These are phyloP conservation scores for Antechinus flavipes DNA, from an alignment of 2,113 vertebrate genomes.

Conservation along the genomic window DNA sequence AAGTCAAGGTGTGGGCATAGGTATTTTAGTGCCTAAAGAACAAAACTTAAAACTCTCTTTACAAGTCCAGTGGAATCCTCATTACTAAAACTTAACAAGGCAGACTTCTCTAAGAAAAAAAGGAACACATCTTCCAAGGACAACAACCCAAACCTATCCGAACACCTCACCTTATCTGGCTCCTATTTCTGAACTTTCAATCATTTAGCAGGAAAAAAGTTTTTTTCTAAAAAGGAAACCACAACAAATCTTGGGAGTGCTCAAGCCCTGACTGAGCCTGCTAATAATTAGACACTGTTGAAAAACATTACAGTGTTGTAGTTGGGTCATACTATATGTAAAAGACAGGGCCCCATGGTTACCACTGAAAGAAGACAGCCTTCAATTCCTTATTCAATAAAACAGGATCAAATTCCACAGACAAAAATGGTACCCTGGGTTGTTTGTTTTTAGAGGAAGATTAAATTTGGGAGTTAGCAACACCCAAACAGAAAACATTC, in stretches of 20 bases:
- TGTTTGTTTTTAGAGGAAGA: conserved; percentile 80
- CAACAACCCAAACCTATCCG: conserved; percentile 10
- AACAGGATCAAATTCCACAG: conserved; percentile 77
- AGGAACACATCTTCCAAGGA: background rate
- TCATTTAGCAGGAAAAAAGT: background rate
- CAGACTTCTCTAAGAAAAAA: conserved; percentile 14
- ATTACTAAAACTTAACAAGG: conserved; percentile 34
- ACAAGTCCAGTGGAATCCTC: background rate
- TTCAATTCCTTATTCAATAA: conserved; percentile 72
- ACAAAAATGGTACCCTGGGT: conserved; percentile 64
- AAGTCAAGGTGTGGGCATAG: background rate
- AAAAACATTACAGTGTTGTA: conserved; percentile 44
- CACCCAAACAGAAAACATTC: conserved; percentile 81
- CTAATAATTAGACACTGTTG: conserved; percentile 54
- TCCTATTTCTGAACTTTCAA: conserved; percentile 23
- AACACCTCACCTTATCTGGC: background rate
- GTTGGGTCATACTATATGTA: conserved; percentile 51
- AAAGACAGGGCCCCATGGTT: conserved; percentile 55
- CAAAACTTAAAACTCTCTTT: conserved; percentile 27
- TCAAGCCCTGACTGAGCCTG: conserved; percentile 44
- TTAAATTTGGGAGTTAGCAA: conserved; percentile 82
- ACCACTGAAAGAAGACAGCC: conserved; percentile 66
- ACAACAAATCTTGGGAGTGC: conserved; percentile 23
- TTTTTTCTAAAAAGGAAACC: background rate
- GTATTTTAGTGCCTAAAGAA: conserved; percentile 21